Percentiles rank a stretch among this genome's conserved stretches.
phyloP scores from a whole-genome alignment of 2,113 vertebrate genomes.

The Pangasianodon hypophthalmus region DNA sequence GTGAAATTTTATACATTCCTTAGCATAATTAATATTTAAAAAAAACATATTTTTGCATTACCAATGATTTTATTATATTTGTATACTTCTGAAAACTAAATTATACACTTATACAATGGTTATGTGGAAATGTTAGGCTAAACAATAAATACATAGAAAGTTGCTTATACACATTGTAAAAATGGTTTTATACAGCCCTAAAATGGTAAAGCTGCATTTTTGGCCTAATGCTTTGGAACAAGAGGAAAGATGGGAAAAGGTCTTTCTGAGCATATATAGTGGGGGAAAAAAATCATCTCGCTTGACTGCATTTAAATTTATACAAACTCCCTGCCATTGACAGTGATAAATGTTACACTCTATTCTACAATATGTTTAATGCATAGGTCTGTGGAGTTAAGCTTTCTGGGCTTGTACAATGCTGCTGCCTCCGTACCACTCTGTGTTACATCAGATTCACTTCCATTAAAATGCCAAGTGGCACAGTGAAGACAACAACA shows the following conservation, averaged over 20 bases:
- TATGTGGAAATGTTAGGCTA: slow-evolving; percentile 10
- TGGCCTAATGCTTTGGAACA: slow-evolving; percentile 79
- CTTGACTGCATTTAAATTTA: slow-evolving; percentile 99
- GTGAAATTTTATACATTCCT: background rate
- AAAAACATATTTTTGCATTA: background rate
- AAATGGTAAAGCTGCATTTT: slow-evolving; percentile 78
- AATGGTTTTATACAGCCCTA: slow-evolving; percentile 67
- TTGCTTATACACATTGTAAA: slow-evolving; percentile 67
- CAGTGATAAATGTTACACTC: slow-evolving; percentile 99
- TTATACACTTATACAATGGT: background rate
- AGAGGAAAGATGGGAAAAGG: slow-evolving; percentile 80
- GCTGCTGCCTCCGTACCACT: slow-evolving; percentile 75
- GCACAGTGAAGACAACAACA: slow-evolving; percentile 78
- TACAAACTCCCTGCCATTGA: slow-evolving; percentile 98
- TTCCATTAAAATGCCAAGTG: slow-evolving; percentile 83
- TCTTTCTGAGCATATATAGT: slow-evolving; percentile 79
- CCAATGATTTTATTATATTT: background rate
- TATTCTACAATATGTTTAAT: slow-evolving; percentile 99
- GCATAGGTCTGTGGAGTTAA: slow-evolving; percentile 88
- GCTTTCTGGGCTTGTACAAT: slow-evolving; percentile 78
- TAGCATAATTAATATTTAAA: background rate
- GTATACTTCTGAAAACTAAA: background rate
- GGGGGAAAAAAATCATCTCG: slow-evolving; percentile 79
- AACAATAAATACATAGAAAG: slow-evolving; percentile 64
- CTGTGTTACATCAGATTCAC: slow-evolving; percentile 78